Percentiles rank a stretch among this genome's conserved stretches.
Evolutionary conservation across 2,888 invertebrate genomes (phyloP).

Genomic region (Timandra comae): DNA sequence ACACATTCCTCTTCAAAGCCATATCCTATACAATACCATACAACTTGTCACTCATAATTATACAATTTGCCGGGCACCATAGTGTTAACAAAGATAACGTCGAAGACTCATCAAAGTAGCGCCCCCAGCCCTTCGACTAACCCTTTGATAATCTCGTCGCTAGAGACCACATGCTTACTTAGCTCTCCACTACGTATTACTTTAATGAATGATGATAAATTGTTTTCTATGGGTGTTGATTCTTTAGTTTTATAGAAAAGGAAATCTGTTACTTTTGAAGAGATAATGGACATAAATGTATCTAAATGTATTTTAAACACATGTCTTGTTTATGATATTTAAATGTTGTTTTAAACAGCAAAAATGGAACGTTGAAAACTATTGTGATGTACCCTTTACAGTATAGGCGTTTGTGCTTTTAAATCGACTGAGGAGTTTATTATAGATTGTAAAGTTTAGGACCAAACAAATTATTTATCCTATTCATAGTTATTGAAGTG

Average conservation of each 20-base stretch:
- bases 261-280: background rate
- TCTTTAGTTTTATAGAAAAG: background rate
- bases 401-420: no score
- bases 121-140: slow-evolving; percentile 40
- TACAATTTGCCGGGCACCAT: background rate
- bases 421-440: no score
- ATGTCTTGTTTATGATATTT: no score
- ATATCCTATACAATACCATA: background rate
- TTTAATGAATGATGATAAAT: slow-evolving; percentile 72
- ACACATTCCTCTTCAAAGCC: no score
- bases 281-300: no score
- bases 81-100: slow-evolving; percentile 1
- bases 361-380: no score
- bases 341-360: no score
- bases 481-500: no score
- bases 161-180: slow-evolving; percentile 37
- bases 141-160: slow-evolving; percentile 58
- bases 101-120: slow-evolving; percentile 16
- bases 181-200: slow-evolving; percentile 27
- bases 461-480: no score
- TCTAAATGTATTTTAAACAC: no score
- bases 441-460: no score
- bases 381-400: no score
- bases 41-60: background rate
- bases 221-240: slow-evolving; percentile 34